These are phyloP conservation scores for Calliopsis andreniformis DNA, from an alignment of 1,140 invertebrate species.

Conservation along the genomic window DNA sequence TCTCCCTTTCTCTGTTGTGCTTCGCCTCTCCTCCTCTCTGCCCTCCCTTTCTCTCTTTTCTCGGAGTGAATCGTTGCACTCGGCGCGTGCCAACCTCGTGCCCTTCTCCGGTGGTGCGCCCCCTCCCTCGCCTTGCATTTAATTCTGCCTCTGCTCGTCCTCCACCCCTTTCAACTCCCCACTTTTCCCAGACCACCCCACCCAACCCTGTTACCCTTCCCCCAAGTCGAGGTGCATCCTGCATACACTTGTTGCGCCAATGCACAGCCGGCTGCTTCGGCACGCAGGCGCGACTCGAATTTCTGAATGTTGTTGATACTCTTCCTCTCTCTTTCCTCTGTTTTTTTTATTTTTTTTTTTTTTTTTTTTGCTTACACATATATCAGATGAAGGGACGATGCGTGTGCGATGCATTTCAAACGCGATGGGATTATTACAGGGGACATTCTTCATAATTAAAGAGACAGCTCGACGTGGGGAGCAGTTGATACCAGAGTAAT, in stretches of 20 bases:
- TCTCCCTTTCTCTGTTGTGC: constrained; percentile 19
- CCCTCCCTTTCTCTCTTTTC: constrained; percentile 43
- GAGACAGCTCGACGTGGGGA: not conserved
- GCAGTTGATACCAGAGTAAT: not conserved
- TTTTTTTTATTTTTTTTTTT: not conserved
- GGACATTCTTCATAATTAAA: not conserved
- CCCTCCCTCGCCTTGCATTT: constrained; percentile 67
- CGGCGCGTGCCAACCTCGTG: constrained; percentile 78
- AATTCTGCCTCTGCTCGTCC: constrained; percentile 61
- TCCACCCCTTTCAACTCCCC: constrained; percentile 55
- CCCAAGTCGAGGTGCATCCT: constrained; percentile 51
- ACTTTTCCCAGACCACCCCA: constrained; percentile 32
- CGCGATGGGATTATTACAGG: constrained; percentile 26
- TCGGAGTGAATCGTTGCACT: constrained; percentile 72
- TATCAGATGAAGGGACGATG: not conserved
- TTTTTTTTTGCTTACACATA: not conserved
- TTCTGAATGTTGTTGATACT: constrained; percentile 42
- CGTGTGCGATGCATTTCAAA: constrained; percentile 21
- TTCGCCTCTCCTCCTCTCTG: constrained; percentile 19
- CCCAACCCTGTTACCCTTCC: constrained; percentile 29
- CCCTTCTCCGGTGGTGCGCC: constrained; percentile 57
- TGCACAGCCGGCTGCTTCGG: constrained; percentile 49
- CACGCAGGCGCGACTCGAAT: constrained; percentile 53
- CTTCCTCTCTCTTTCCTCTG: not conserved
- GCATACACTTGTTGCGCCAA: constrained; percentile 69